phyloP scores from a whole-genome alignment of 2,888 invertebrate species.

The Euzetes globulus region DNA sequence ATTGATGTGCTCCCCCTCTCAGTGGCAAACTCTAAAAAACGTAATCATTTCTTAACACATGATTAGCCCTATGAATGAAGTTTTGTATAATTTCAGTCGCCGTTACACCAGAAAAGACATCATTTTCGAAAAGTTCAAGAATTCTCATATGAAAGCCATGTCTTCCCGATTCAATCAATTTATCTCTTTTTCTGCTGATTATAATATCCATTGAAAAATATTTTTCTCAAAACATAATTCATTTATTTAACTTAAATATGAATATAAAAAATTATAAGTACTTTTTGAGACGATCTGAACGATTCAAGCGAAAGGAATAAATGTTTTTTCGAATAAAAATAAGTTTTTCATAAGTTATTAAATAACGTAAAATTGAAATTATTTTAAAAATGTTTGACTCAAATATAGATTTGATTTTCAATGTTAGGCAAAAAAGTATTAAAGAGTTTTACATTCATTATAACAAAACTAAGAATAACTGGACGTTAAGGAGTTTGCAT shows the following conservation, averaged over 20 bases:
- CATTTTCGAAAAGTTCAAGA: constrained; percentile 11
- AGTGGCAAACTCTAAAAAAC: not conserved
- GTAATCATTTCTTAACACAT: constrained; percentile 30
- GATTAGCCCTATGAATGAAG: constrained; percentile 31
- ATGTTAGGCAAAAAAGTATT: too few relatives aligned
- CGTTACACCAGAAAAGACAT: constrained; percentile 27
- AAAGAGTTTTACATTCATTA: too few relatives aligned
- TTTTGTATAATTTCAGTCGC: constrained; percentile 27
- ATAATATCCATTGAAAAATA: not conserved
- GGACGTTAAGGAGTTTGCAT: too few relatives aligned
- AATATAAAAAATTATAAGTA: not conserved
- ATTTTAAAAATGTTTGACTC: not conserved
- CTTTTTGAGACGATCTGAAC: not conserved
- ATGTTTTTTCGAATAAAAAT: not conserved
- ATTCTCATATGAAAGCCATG: not conserved
- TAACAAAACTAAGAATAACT: too few relatives aligned
- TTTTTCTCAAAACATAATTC: constrained; percentile 5
- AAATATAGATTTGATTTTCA: not conserved
- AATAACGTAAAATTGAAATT: not conserved
- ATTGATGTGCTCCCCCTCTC: not conserved
- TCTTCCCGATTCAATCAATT: constrained; percentile 8
- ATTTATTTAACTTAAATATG: not conserved
- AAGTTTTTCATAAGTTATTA: not conserved
- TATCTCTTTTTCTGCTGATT: not conserved
- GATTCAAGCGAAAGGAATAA: not conserved